phyloP scores from a whole-genome alignment of 2,888 invertebrate species.

The Pecten maximus region DNA sequence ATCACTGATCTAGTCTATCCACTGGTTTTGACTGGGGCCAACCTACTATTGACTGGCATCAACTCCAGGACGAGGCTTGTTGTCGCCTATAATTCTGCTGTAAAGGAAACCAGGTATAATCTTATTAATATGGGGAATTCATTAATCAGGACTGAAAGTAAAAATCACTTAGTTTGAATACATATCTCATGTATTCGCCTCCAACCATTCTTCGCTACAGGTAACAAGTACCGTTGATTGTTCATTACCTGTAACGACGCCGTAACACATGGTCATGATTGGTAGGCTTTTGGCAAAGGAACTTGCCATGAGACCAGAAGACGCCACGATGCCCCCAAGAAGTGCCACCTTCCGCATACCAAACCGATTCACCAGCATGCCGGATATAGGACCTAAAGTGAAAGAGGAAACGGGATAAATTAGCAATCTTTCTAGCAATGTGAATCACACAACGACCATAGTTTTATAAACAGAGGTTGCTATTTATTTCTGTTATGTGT shows the following conservation, averaged over 20 bases:
- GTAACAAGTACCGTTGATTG: neutral
- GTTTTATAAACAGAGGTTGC: too few species aligned
- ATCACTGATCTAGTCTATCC: neutral
- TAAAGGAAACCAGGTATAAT: constrained; percentile 2
- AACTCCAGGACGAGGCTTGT: neutral
- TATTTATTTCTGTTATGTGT: too few species aligned
- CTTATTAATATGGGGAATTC: neutral
- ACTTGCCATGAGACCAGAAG: constrained; percentile 88
- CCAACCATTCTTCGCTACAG: neutral
- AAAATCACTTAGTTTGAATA: neutral
- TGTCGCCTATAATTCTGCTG: neutral
- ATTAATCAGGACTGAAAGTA: neutral
- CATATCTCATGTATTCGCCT: neutral
- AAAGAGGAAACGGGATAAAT: neutral
- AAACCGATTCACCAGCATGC: constrained; percentile 94
- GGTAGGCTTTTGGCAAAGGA: constrained; percentile 91
- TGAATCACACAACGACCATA: too few species aligned
- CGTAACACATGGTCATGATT: constrained; percentile 92
- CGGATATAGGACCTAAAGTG: constrained; percentile 94
- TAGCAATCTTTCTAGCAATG: neutral
- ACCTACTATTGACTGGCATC: neutral
- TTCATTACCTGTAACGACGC: constrained; percentile 90
- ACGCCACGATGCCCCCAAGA: constrained; percentile 89
- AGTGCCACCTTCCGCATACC: constrained; percentile 95
- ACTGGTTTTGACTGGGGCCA: neutral